Percentiles rank a stretch among this genome's conserved stretches.
These are phyloP conservation scores for Drosophila malerkotliana DNA, from an alignment of 1,140 invertebrate genomes.

Conservation along the genomic window DNA sequence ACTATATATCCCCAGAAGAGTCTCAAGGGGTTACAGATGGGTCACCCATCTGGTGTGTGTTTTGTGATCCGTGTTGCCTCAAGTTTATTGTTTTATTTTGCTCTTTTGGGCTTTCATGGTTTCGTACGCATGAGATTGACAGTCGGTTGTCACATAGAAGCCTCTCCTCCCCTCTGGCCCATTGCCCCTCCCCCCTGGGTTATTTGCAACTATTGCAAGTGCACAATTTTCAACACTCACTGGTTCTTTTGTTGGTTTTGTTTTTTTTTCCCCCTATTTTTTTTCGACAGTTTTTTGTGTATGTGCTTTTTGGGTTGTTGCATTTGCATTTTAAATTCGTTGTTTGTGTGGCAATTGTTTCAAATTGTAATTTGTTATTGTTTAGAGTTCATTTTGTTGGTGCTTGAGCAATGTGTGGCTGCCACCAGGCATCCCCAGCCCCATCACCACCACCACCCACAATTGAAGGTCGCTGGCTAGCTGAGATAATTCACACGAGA, in stretches of 20 bases:
- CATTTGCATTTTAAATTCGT: conserved; percentile 75
- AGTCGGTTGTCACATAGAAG: conserved; percentile 60
- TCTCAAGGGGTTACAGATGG: conserved; percentile 1
- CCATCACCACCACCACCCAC: conserved; percentile 15
- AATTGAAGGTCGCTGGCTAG: conserved; percentile 60
- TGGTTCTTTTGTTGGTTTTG: conserved; percentile 67
- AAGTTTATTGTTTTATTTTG: conserved; percentile 40
- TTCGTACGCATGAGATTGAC: conserved; percentile 83
- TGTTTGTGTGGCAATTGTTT: conserved; percentile 73
- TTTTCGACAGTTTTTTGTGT: conserved; percentile 41
- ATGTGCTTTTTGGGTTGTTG: conserved; percentile 45
- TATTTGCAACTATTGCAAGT: conserved; percentile 55
- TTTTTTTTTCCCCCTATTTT: conserved; percentile 7
- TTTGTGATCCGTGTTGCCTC: conserved; percentile 16
- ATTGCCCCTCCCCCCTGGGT: conserved; percentile 1
- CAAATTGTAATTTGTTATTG: conserved; percentile 71
- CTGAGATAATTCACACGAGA: conserved; percentile 71
- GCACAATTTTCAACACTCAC: conserved; percentile 67
- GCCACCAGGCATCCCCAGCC: conserved; percentile 11
- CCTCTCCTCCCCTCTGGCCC: conserved; percentile 7
- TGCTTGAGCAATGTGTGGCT: conserved; percentile 58
- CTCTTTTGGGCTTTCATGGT: conserved; percentile 66
- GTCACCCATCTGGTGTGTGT: conserved; percentile 12
- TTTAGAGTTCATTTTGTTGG: conserved; percentile 65
- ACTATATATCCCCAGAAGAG: conserved; percentile 21